Evolutionary conservation across 2,113 vertebrate genomes (phyloP), one percentile per base, ranked within the genome.

Genomic region (Camelus dromedarius): DNA sequence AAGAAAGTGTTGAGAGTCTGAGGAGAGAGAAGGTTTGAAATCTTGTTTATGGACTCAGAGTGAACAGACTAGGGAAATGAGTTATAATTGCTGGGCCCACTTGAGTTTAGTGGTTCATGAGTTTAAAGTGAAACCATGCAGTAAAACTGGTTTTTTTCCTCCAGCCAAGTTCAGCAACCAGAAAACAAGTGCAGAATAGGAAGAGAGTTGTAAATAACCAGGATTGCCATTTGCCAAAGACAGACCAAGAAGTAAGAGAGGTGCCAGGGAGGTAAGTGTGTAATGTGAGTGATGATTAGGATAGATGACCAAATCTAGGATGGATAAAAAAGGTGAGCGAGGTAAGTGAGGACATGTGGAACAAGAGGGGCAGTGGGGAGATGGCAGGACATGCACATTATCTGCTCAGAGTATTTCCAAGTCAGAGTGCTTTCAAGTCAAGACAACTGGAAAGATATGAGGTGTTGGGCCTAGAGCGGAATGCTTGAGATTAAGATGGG

Each of bases 71-170:
- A n/a, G 20, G 10, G 18, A 75, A 85, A 46, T 60, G 50, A 84
- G 26, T 69, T 91, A 58, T 35, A 91, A 84, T 62, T 52, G 16
- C 48, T 56, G 28, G 35, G 20, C 7, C 82, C 30, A 82, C 22
- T 87, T 92, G n/a, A 83, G 20, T 87, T 81, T 87, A n/a, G 11
- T 67, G 48, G n/a, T 58, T 87, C 56, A 62, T 42, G n/a, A 62
- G n/a, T 93, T 89, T 83, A 35, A 94, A 92, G 46, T 52, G 19
- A 84, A 48, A 64, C 46, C n/a, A 90, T 15, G n/a, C 8, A 64
- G 46, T 56, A 87, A n/a, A 46, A 28, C 1, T 58, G 46, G 8
- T 8, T 73, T 22, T 46, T 91, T 95, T 82, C 42, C 52, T 64
- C n/a, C 20, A 62, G 48, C 38, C 75, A 87, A n/a, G 15, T 48